Evolutionary conservation across 2,888 invertebrate species (phyloP), one percentile per base, ranked within the genome.

Genomic region (Drosophila longiperda): DNA sequence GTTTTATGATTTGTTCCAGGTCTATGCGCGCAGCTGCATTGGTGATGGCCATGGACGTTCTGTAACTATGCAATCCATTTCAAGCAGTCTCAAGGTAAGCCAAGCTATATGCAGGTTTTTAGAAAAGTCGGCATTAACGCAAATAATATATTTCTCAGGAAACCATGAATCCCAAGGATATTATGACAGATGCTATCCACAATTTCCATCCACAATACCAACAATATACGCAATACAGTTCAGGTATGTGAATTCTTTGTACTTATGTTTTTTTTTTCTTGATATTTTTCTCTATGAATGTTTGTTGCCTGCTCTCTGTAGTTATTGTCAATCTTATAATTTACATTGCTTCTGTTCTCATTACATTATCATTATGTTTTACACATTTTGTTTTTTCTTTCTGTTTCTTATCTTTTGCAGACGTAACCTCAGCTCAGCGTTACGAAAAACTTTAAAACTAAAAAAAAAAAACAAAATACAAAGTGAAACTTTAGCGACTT

Each of bases 131-230:
- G 1, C 11, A 62, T 12, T 57, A 23, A 66, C 15, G 45, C 34
- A 3, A 50, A 17, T 40, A n/a, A 49, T 33, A 17, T 50, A 17
- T 91, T 89, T 6, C 92, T 0, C 54, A 98, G 97, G 98, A 98
- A 95, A 98, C 98, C 36, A 98, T 98, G 97, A 98, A 98, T 94
- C 98, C 98, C 69, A 97, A 98, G 95, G 99, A 99, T 94, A 99
- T 99, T 93, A 99, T 99, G 99, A 99, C 99, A 91, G 99, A 99
- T 94, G 99, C 99, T 92, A 99, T 99, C 94, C 99, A 99, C 94
- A 99, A 99, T 94, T 99, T 99, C 95, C 99, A 99, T 95, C 99
- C 99, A 63, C 99, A 99, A 93, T 99, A 99, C 94, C 99, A 99
- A 93, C 99, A 99, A 93, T 99, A 99, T 94, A 99, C 99, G 42